Conservation (phyloP, 2,888 invertebrate species). For the Thumatha senex region DNA sequence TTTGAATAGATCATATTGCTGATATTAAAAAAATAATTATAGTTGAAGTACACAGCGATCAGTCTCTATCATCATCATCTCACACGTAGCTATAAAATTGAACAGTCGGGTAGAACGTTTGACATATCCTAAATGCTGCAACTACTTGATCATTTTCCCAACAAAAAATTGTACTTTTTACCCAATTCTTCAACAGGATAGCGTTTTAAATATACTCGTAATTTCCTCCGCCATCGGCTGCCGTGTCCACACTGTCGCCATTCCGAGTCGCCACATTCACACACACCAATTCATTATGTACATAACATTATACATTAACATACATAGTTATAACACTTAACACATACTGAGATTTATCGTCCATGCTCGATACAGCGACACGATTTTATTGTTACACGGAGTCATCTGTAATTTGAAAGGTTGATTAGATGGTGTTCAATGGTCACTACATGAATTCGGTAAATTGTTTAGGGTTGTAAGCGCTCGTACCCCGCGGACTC, state of each 20-base stretch:
- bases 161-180: constrained; percentile 29
- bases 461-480: too few species aligned
- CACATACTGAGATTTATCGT: constrained; percentile 80
- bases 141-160: background rate
- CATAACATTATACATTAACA: constrained; percentile 47
- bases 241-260: background rate
- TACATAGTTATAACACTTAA: constrained; percentile 71
- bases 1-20: background rate
- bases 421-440: background rate
- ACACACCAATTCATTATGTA: constrained; percentile 46
- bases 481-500: too few species aligned
- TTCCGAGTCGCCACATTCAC: constrained; percentile 1
- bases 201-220: constrained; percentile 7
- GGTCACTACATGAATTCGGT: too few species aligned
- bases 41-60: constrained; percentile 5
- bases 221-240: constrained; percentile 8
- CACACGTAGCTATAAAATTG: constrained; percentile 23
- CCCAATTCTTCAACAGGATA: constrained; percentile 31
- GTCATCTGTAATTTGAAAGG: constrained; percentile 65
- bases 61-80: constrained; percentile 16
- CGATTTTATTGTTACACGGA: constrained; percentile 70
- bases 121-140: too few species aligned
- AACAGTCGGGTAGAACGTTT: constrained; percentile 30
- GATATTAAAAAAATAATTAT: background rate
- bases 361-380: constrained; percentile 74